phyloP scores from a whole-genome alignment of 2,113 vertebrate genomes.

The Myotis lucifugus region DNA sequence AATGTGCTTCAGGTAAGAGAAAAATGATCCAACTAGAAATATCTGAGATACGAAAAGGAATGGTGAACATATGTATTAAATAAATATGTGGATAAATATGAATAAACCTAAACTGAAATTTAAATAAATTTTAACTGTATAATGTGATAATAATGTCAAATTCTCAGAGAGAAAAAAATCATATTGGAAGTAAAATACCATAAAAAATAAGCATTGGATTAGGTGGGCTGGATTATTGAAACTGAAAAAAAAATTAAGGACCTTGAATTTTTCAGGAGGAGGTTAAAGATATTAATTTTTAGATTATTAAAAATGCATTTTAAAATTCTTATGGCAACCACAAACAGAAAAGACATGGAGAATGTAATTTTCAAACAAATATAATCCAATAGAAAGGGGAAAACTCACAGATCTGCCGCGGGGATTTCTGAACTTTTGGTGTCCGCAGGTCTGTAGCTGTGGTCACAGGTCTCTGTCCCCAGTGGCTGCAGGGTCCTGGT shows the following conservation, averaged over 20 bases:
- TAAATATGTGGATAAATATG: neutral
- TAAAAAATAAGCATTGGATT: neutral
- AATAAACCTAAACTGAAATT: neutral
- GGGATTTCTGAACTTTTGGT: no score
- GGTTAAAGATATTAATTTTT: constrained; percentile 10
- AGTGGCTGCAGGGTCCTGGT: no score
- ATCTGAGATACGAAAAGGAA: neutral
- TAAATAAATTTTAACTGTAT: neutral
- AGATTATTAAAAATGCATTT: neutral
- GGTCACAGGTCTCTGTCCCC: no score
- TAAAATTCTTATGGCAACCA: constrained; percentile 6
- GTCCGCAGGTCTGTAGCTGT: no score
- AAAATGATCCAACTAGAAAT: neutral
- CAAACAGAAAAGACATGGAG: neutral
- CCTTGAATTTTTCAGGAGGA: constrained; percentile 22
- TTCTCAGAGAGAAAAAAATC: neutral
- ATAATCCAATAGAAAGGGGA: neutral
- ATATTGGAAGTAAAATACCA: neutral
- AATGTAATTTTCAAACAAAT: neutral
- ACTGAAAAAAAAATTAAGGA: neutral
- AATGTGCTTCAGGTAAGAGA: neutral
- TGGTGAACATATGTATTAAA: neutral
- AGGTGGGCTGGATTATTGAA: neutral
- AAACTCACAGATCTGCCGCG: no score
- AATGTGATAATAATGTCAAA: neutral